Evolutionary conservation across 2,888 invertebrate genomes (phyloP).

Genomic region (Linnaemya tessellans): DNA sequence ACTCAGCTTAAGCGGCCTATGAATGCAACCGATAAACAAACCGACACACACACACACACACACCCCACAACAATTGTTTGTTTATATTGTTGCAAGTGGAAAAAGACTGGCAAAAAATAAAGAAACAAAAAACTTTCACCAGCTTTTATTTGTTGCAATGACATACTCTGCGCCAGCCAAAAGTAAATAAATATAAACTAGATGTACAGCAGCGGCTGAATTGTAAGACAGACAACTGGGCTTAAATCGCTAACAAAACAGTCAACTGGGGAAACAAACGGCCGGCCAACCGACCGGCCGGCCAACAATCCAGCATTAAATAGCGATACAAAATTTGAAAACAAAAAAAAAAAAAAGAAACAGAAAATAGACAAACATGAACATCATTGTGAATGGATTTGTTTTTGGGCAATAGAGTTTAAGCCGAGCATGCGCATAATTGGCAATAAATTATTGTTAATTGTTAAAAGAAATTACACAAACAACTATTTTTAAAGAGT

Average conservation of each 20-base stretch:
- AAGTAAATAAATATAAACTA: constrained; percentile 41
- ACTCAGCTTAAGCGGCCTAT: constrained; percentile 36
- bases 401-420: constrained; percentile 63
- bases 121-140: constrained; percentile 62
- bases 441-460: constrained; percentile 75
- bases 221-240: neutral
- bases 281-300: neutral
- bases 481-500: constrained; percentile 7
- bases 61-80: constrained; percentile 22
- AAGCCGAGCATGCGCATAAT: constrained; percentile 73
- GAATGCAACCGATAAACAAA: constrained; percentile 14
- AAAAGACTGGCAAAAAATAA: constrained; percentile 19
- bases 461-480: constrained; percentile 67
- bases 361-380: constrained; percentile 31
- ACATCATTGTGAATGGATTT: constrained; percentile 52
- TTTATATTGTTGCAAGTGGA: constrained; percentile 46
- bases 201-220: neutral
- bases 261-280: neutral
- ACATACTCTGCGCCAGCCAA: constrained; percentile 55
- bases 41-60: neutral
- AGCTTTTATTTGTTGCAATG: constrained; percentile 61
- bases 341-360: neutral
- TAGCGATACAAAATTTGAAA: constrained; percentile 44
- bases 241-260: constrained; percentile 37
- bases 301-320: constrained; percentile 51